Conservation (phyloP, 2,113 vertebrate genomes). For the Pristiophorus japonicus region DNA sequence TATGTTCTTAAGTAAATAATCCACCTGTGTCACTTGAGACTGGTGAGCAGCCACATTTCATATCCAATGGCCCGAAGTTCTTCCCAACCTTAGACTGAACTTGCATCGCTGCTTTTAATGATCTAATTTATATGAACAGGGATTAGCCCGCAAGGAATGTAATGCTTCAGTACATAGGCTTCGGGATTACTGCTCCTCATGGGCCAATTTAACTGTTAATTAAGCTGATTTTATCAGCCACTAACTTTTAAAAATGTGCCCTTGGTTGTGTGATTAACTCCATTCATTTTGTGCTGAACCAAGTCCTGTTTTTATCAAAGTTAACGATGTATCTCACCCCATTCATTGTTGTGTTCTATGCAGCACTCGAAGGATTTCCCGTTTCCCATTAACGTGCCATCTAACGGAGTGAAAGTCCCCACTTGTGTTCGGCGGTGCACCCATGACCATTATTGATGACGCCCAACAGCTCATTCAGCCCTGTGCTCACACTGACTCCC, state of each 20-base stretch:
- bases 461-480: neutral
- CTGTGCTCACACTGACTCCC: neutral
- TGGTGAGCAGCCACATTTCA: neutral
- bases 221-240: neutral
- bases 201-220: conserved; percentile 7
- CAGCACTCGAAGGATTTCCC: neutral
- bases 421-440: neutral
- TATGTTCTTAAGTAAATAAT: too few relatives aligned
- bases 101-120: neutral
- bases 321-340: neutral
- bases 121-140: neutral
- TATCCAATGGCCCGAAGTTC: neutral
- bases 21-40: neutral
- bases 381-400: neutral
- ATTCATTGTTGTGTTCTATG: neutral
- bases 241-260: neutral
- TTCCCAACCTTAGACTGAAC: neutral
- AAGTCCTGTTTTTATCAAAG: neutral
- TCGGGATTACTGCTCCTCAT: neutral
- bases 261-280: neutral
- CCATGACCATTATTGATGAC: neutral
- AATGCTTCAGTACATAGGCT: neutral
- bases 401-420: neutral
- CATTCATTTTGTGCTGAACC: neutral
- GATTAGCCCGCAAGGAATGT: neutral